Conservation (phyloP, 1,140 invertebrate genomes). For the Sminthurides bifidus region DNA sequence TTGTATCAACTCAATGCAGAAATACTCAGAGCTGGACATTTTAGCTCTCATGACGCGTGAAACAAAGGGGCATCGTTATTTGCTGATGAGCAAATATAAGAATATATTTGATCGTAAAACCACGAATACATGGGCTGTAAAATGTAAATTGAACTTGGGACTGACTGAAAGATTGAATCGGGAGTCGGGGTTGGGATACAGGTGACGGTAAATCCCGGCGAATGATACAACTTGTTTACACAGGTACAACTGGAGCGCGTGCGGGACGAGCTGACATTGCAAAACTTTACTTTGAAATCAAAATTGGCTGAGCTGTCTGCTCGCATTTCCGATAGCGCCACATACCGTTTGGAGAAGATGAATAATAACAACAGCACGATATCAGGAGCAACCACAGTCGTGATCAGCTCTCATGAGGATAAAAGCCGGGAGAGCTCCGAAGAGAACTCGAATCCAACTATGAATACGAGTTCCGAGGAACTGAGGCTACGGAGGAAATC, state of each 20-base stretch:
- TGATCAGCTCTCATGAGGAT: neutral
- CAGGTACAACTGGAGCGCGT: slow-evolving; percentile 36
- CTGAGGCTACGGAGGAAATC: slow-evolving; percentile 25
- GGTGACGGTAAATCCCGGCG: no score
- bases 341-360: slow-evolving; percentile 33
- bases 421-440: neutral
- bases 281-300: slow-evolving; percentile 35
- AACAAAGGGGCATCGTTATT: no score
- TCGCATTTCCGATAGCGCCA: slow-evolving; percentile 33
- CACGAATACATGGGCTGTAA: no score
- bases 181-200: no score
- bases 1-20: no score
- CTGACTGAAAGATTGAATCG: no score
- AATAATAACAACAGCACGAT: slow-evolving; percentile 14
- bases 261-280: slow-evolving; percentile 35
- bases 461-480: slow-evolving; percentile 14
- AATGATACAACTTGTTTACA: neutral
- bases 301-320: slow-evolving; percentile 34
- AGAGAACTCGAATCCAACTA: neutral
- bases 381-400: neutral
- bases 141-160: no score
- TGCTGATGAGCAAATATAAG: no score
- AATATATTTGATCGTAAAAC: no score
- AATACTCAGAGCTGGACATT: no score
- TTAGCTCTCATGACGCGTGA: no score